These are phyloP conservation scores for Dasysyrphus albostriatus DNA, from an alignment of 2,888 invertebrate species.

Conservation along the genomic window DNA sequence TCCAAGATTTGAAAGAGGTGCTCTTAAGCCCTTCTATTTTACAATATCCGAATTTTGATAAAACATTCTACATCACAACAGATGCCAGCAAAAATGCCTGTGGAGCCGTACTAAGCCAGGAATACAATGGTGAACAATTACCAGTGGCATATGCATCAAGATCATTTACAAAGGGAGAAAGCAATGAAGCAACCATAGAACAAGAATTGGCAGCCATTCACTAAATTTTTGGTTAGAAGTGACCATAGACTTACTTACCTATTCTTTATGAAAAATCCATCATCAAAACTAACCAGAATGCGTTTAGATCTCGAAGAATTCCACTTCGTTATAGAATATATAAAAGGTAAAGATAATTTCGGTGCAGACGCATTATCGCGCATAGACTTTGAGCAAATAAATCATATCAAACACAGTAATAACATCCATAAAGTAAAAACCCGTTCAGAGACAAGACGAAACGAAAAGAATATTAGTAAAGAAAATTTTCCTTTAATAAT, in stretches of 20 bases:
- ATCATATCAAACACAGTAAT: conserved; percentile 9
- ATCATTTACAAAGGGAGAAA: conserved; percentile 76
- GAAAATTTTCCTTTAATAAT: not conserved
- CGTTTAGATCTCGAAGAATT: conserved; percentile 27
- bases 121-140: conserved; percentile 41
- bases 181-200: conserved; percentile 74
- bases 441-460: conserved; percentile 1
- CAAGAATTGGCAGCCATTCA: conserved; percentile 77
- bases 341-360: conserved; percentile 74
- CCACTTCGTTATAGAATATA: conserved; percentile 75
- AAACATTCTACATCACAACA: too few relatives aligned
- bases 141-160: conserved; percentile 66
- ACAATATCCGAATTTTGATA: too few relatives aligned
- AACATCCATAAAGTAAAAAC: conserved; percentile 28
- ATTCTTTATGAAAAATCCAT: conserved; percentile 28
- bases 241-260: conserved; percentile 64
- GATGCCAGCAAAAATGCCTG: too few relatives aligned
- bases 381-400: conserved; percentile 50
- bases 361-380: conserved; percentile 66
- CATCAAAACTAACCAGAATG: too few relatives aligned
- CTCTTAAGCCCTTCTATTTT: too few relatives aligned
- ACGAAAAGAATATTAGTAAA: conserved; percentile 1
- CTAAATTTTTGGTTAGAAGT: conserved; percentile 67
- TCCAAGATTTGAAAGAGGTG: too few relatives aligned
- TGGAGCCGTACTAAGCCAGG: conserved; percentile 25